These are phyloP conservation scores for Cephonodes hylas DNA, from an alignment of 2,888 invertebrate genomes.

Conservation along the genomic window DNA sequence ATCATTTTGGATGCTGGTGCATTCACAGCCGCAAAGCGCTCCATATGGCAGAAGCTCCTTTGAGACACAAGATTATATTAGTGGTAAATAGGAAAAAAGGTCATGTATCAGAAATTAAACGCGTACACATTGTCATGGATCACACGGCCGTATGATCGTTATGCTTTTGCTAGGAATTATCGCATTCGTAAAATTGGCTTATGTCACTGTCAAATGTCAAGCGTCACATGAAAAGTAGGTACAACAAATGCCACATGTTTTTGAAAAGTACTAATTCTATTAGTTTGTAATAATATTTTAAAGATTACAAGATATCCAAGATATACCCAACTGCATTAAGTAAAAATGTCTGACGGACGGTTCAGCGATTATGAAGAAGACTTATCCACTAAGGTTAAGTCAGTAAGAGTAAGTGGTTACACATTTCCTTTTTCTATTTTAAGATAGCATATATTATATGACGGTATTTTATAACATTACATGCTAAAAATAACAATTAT, in stretches of 20 bases:
- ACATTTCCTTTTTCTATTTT: not conserved
- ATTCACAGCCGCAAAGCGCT: no score
- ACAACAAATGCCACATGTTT: not conserved
- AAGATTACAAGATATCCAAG: not conserved
- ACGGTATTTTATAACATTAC: no score
- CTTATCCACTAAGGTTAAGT: conserved; percentile 59
- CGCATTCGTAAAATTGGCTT: not conserved
- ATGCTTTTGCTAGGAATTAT: not conserved
- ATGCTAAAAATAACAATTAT: no score
- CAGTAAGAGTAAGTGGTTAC: conserved; percentile 58
- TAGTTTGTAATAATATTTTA: not conserved
- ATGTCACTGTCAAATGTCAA: not conserved
- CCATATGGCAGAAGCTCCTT: no score
- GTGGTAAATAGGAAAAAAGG: not conserved
- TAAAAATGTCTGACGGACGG: conserved; percentile 45
- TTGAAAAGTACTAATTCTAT: not conserved
- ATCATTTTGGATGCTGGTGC: no score
- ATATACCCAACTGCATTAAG: not conserved
- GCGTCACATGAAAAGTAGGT: not conserved
- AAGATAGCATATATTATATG: no score
- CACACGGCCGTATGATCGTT: not conserved
- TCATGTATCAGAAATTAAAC: not conserved
- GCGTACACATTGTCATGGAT: not conserved
- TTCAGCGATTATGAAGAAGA: conserved; percentile 73
- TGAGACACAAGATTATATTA: no score